Base-by-base conservation (phyloP, 2,113 vertebrate genomes). In the Toxostoma redivivum region DNA sequence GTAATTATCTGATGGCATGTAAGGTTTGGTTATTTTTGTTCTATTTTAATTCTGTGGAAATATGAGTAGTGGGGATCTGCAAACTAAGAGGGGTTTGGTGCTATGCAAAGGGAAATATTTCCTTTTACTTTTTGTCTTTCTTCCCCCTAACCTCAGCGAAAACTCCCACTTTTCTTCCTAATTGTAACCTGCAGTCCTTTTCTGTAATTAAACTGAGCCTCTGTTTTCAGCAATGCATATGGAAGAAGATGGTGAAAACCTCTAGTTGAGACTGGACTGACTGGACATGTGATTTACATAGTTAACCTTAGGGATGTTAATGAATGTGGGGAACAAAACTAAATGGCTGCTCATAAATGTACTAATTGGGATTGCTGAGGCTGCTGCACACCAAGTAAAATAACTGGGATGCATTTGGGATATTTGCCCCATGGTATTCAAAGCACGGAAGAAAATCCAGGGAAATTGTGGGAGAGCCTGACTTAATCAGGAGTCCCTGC, bases 401-500 rank as follows among this genome's bases (percentile, higher is more conserved):
- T 31, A 37, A 50, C 8, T 5, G 8, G n/a, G 48, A 61, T 72
- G 56, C 37, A 24, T 54, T 35, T 73, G 79, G 67, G 76, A 88
- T 95, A 95, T 97, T 85, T 95, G 23, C 28, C 62, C 69, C 6
- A 3, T 27, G 66, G 61, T 91, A 95, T 92, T 89, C 92, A 84
- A 87, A 95, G 89, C 95, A 97, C 40, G 15, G 88, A 69, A 84
- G 84, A 90, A 48, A 90, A 87, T 62, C 56, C 19, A 5, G 35
- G 91, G 50, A 90, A 96, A 98, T 90, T 95, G 84, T 66, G 81
- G 92, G 92, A 87, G 76, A 94, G 93, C 65, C 84, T 83, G 92
- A 79, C 81, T 96, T 97, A 98, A 97, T 97, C 96, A 95, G 71
- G 85, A 95, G 61, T 94, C 74, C 90, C 86, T 27, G 60, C 93